phyloP scores from a whole-genome alignment of 1,140 invertebrate species.

The Euwallacea fornicatus region DNA sequence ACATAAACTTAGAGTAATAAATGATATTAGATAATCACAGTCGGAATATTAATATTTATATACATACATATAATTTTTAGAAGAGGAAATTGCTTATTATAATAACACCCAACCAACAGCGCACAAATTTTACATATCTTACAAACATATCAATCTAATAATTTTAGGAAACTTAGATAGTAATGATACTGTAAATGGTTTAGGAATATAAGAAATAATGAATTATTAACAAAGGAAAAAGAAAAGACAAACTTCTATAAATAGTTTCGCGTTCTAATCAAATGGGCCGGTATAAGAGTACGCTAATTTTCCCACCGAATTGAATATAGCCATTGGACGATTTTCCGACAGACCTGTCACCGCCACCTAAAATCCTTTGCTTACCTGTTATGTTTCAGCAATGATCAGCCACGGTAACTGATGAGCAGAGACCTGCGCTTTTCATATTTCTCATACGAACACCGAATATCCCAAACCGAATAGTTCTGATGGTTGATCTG shows the following conservation, averaged over 20 bases:
- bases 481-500: no score
- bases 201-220: background rate
- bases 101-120: background rate
- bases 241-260: conserved; percentile 19
- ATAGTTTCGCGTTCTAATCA: conserved; percentile 48
- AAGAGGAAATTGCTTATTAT: background rate
- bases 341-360: conserved; percentile 51
- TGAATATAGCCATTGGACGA: conserved; percentile 44
- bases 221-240: background rate
- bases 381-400: conserved; percentile 34
- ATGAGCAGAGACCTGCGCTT: background rate
- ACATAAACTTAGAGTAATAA: background rate
- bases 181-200: background rate
- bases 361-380: conserved; percentile 49
- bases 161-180: background rate
- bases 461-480: background rate
- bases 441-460: background rate
- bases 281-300: conserved; percentile 53
- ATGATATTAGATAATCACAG: conserved; percentile 4
- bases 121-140: background rate
- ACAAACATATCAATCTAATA: background rate
- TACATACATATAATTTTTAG: background rate
- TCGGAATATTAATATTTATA: background rate
- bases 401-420: no score
- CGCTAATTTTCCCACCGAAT: conserved; percentile 54